These are phyloP conservation scores for Philereme transversata DNA, from an alignment of 2,888 invertebrate species.

Conservation along the genomic window DNA sequence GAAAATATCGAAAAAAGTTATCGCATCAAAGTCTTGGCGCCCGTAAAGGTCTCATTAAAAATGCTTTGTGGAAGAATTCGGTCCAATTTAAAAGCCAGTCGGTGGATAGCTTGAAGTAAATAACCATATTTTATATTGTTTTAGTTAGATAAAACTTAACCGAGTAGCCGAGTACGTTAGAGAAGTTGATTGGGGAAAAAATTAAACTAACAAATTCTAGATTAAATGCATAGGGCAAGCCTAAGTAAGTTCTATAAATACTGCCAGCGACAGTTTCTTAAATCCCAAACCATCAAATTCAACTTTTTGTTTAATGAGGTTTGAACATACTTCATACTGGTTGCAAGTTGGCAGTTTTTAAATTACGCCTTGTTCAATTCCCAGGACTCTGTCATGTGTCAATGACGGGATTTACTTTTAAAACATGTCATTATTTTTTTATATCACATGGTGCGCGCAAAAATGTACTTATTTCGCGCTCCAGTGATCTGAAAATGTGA, in stretches of 20 bases:
- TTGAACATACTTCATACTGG: slow-evolving; percentile 32
- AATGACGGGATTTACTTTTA: slow-evolving; percentile 75
- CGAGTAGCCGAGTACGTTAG: slow-evolving; percentile 18
- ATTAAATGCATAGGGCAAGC: too few relatives aligned
- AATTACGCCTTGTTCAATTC: slow-evolving; percentile 37
- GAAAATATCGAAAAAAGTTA: slow-evolving; percentile 81
- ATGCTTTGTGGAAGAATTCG: slow-evolving; percentile 77
- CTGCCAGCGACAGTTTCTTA: slow-evolving; percentile 14
- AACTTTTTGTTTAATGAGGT: slow-evolving; percentile 19
- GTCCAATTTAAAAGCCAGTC: slow-evolving; percentile 77
- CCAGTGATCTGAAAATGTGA: slow-evolving; percentile 82
- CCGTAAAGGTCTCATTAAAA: slow-evolving; percentile 81
- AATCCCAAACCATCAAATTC: slow-evolving; percentile 30
- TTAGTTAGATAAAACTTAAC: slow-evolving; percentile 58
- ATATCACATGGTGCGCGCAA: slow-evolving; percentile 78
- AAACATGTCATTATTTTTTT: slow-evolving; percentile 81
- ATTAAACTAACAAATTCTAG: too few relatives aligned
- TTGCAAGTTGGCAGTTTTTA: slow-evolving; percentile 36
- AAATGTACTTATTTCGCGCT: slow-evolving; percentile 83
- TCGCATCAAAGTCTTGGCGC: slow-evolving; percentile 76
- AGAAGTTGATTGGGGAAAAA: slow-evolving; percentile 16
- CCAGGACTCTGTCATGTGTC: slow-evolving; percentile 57
- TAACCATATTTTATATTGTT: slow-evolving; percentile 69
- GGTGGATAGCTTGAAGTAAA: slow-evolving; percentile 72
- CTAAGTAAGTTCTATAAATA: too few relatives aligned